Evolutionary conservation across 2,888 invertebrate species (phyloP), one percentile per base, ranked within the genome.

Genomic region (Oligia strigilis): DNA sequence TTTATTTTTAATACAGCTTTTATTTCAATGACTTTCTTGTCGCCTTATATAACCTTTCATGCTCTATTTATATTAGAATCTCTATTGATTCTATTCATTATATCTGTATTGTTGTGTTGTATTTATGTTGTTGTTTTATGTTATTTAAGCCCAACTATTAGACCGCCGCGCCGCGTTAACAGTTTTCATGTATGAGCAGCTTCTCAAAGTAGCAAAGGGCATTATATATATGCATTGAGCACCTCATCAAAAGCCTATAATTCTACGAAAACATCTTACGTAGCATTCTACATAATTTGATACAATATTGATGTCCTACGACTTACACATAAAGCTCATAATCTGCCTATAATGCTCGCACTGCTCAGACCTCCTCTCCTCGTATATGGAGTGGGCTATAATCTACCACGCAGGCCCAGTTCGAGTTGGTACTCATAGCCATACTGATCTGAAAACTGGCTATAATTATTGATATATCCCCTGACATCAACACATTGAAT

Each of bases 1-100:
- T 46, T 46, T 78, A 78, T 65, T 66, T 46, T 46, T 23, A 36
- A 23, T 46, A n/a, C 9, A 36, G 17, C 19, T 65, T 65, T 55
- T 65, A 46, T 78, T 55, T 19, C 0, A 40, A 65, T 6, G 36
- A 46, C 43, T 46, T 72, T 40, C 40, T n/a, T 40, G 40, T 52
- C 19, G 14, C 19, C 43, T 29, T 72, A 17, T 0, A 29, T 9
- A 52, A 36, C 2, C 36, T n/a, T 71, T 55, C 13, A 23, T 36
- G n/a, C 6, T 17, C 17, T n/a, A 6, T 17, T 36, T 66, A 36
- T 23, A 4, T 11, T 17, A 13, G 4, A 40, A 19, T 49, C 29
- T 29, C 0, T 62, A 62, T 29, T 62, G 62, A 29, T 62, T 29
- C 13, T 13, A 60, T n/a, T 13, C 11, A 0, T 58, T n/a, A n/a